Conservation (phyloP, 2,797 vertebrate species). For the Siniperca obscura region DNA sequence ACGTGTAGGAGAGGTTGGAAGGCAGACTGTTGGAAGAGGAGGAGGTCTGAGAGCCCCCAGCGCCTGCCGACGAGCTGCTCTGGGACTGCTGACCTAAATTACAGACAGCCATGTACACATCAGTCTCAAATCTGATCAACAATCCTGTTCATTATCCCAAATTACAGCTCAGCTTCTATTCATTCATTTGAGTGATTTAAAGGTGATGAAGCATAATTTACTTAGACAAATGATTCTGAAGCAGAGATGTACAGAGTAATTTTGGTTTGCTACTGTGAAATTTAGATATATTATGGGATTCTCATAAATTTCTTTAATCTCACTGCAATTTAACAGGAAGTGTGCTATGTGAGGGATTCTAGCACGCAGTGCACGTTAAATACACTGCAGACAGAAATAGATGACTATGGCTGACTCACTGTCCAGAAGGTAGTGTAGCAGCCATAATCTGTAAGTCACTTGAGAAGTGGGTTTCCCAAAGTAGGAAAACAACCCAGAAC, state of each 20-base stretch:
- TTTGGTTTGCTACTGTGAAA: slow-evolving; percentile 10
- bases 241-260: not conserved
- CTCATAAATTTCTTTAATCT: slow-evolving; percentile 30
- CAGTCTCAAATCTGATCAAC: slow-evolving; percentile 52
- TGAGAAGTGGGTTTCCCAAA: slow-evolving; percentile 14
- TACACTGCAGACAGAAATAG: slow-evolving; percentile 12
- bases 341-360: slow-evolving; percentile 5
- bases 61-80: slow-evolving; percentile 81
- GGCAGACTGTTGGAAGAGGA: slow-evolving; percentile 88
- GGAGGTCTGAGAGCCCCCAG: slow-evolving; percentile 85
- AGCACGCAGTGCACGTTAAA: not conserved
- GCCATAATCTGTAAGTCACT: slow-evolving; percentile 43
- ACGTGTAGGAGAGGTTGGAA: slow-evolving; percentile 96
- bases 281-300: not conserved
- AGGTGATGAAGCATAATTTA: slow-evolving; percentile 22
- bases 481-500: not conserved
- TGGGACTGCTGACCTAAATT: slow-evolving; percentile 91
- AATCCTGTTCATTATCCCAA: slow-evolving; percentile 20
- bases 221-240: slow-evolving; percentile 1
- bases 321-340: slow-evolving; percentile 5
- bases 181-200: slow-evolving; percentile 9
- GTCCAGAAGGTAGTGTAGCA: slow-evolving; percentile 23
- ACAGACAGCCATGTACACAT: slow-evolving; percentile 58
- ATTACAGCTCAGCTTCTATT: slow-evolving; percentile 14
- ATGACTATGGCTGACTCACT: slow-evolving; percentile 53